Percentiles rank a stretch among this genome's conserved stretches.
Evolutionary conservation across 2,888 invertebrate genomes (phyloP).

Genomic region (Aphrophora alni): DNA sequence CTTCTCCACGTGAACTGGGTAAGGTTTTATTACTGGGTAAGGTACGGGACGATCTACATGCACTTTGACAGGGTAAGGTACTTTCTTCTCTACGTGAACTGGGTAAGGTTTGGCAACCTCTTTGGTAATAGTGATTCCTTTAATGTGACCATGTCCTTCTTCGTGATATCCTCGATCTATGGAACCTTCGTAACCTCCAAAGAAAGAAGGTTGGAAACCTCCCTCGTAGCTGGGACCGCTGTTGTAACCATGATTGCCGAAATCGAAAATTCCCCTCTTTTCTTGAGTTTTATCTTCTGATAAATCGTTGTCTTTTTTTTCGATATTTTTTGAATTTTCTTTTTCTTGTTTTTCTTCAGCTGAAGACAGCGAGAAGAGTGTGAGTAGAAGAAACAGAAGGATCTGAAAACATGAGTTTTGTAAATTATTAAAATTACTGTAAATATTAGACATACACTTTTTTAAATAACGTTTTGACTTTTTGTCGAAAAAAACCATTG

Average conservation of each 20-base stretch:
- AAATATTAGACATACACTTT: no score
- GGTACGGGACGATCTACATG: conserved; percentile 50
- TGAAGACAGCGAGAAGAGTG: not conserved
- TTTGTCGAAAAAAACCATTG: no score
- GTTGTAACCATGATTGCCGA: not conserved
- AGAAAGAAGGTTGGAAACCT: not conserved
- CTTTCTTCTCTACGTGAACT: conserved; percentile 51
- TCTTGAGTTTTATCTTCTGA: not conserved
- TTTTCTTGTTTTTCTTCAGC: not conserved
- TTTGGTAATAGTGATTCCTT: conserved; percentile 47
- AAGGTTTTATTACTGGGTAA: conserved; percentile 49
- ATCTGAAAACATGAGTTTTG: not conserved
- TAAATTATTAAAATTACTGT: no score
- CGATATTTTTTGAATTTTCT: not conserved
- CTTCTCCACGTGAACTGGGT: conserved; percentile 50
- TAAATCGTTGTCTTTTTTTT: not conserved
- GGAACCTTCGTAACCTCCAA: not conserved
- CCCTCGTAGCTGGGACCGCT: not conserved
- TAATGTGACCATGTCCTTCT: conserved; percentile 21
- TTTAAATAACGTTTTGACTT: no score
- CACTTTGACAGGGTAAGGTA: conserved; percentile 52
- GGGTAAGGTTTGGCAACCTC: conserved; percentile 50
- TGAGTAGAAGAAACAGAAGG: not conserved
- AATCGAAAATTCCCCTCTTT: not conserved
- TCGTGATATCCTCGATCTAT: not conserved